Base-by-base conservation (phyloP, 2,113 vertebrate genomes). In the Lasiurus borealis region DNA sequence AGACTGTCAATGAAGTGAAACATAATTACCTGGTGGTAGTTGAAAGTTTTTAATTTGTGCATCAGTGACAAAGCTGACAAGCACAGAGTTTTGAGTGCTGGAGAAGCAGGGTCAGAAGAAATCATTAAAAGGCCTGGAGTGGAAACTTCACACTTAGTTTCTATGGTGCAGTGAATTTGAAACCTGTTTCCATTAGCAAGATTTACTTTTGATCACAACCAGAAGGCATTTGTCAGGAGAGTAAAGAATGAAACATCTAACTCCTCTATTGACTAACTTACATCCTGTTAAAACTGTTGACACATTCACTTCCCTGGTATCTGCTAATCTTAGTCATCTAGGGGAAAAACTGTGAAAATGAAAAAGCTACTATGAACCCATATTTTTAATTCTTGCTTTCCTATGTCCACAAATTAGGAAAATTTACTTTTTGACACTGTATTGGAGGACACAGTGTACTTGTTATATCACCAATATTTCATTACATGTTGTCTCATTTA, bases 1-100 rank as follows among this genome's bases (percentile, higher is more conserved):
- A 97, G 88, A 46, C 13, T 76, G n/a, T 86, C 97, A 96, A 59
- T 85, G 94, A 90, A 97, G 97, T 91, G 95, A 96, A 91, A 96
- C 87, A 12, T 64, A 88, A 96, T 94, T 93, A 93, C 82, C 77
- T 91, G 85, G 40, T 44, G 14, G 31, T 59, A 16, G 73, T 10
- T 57, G 27, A 16, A 36, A 88, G 48, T 87, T 93, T 83, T 85
- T 88, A 73, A 77, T 88, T 72, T 88, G 36, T 68, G n/a, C 29
- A 64, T 87, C 88, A 94, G 1, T 11, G 69, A 84, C 82, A 93
- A 52, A 95, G 44, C 91, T 95, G 96, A 95, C 69, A 90, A 82
- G 84, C 44, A 59, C 64, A 7, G 40, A 71, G 57, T 85, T 88
- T 69, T 95, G 88, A 96, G 31, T 50, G 66, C 72, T 80, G 88